These are phyloP conservation scores for Megalonaias nervosa DNA, from an alignment of 1,140 invertebrate species.

Conservation along the genomic window DNA sequence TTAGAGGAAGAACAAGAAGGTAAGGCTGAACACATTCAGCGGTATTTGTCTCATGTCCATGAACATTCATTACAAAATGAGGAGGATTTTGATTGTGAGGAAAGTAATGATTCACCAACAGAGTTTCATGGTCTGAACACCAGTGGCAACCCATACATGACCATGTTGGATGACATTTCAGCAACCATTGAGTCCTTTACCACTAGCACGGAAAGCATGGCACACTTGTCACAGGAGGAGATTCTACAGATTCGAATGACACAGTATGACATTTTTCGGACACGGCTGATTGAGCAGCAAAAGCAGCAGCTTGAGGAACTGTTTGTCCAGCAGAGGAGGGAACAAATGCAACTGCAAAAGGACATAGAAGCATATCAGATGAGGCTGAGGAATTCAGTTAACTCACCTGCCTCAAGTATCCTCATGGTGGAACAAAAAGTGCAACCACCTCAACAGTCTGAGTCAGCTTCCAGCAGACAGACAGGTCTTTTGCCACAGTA, in stretches of 20 bases:
- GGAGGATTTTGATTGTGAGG: slow-evolving; percentile 13
- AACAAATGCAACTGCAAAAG: slow-evolving; percentile 29
- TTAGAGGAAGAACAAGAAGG: slow-evolving; percentile 25
- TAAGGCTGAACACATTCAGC: slow-evolving; percentile 36
- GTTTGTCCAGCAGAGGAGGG: slow-evolving; percentile 32
- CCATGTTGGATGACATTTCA: slow-evolving; percentile 21
- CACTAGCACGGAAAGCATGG: slow-evolving; percentile 25
- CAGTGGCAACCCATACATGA: not conserved
- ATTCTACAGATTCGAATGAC: slow-evolving; percentile 19
- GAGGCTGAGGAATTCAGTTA: too few species aligned
- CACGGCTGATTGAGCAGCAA: slow-evolving; percentile 31
- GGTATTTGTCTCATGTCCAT: slow-evolving; percentile 34
- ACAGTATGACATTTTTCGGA: slow-evolving; percentile 31
- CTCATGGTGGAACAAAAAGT: too few species aligned
- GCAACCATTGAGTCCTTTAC: slow-evolving; percentile 24
- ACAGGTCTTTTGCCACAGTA: too few species aligned
- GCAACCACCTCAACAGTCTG: too few species aligned
- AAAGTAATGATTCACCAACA: not conserved
- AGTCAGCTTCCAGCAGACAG: too few species aligned
- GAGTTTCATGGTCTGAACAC: too few species aligned
- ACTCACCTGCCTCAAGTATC: too few species aligned
- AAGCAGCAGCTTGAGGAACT: slow-evolving; percentile 27
- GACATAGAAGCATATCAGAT: slow-evolving; percentile 24
- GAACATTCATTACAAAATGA: slow-evolving; percentile 32
- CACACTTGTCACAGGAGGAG: slow-evolving; percentile 33